phyloP scores from a whole-genome alignment of 1,140 invertebrate genomes.

The Diploscapter pachys region DNA sequence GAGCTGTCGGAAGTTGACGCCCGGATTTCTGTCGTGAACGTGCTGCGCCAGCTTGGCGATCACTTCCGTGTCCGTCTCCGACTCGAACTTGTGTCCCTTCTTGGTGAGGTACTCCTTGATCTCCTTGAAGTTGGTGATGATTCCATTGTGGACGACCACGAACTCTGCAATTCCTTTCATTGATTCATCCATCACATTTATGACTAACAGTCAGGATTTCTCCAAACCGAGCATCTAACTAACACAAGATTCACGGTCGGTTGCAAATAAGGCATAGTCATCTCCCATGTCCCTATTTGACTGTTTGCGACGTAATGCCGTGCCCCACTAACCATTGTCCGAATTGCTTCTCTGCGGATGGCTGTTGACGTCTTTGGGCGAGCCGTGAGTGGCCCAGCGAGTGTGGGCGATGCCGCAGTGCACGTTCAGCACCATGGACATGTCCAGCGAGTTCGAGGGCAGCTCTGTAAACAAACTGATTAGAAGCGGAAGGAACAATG shows the following conservation, averaged over 20 bases:
- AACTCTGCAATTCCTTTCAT: conserved; percentile 68
- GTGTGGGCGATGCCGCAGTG: conserved; percentile 98
- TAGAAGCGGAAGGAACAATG: no score
- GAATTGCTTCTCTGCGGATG: conserved; percentile 92
- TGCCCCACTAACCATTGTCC: conserved; percentile 66
- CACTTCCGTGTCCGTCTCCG: conserved; percentile 95
- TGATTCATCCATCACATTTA: neutral
- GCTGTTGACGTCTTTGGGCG: conserved; percentile 84
- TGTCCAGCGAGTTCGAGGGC: conserved; percentile 62
- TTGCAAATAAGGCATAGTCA: no score
- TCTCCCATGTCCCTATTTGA: neutral
- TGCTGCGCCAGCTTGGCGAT: conserved; percentile 96
- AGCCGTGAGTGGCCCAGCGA: conserved; percentile 97
- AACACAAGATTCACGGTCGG: no score
- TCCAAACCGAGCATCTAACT: no score
- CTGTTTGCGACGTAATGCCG: neutral
- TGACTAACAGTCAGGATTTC: no score
- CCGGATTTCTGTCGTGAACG: conserved; percentile 81
- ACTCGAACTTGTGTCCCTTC: conserved; percentile 81
- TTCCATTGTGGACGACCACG: conserved; percentile 96
- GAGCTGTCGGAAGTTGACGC: conserved; percentile 85
- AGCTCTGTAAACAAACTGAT: no score
- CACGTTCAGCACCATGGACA: conserved; percentile 73
- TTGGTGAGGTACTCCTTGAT: conserved; percentile 83
- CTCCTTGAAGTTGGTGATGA: conserved; percentile 99